Evolutionary conservation across 1,140 invertebrate genomes (phyloP).

Genomic region (Melitaea cinxia): DNA sequence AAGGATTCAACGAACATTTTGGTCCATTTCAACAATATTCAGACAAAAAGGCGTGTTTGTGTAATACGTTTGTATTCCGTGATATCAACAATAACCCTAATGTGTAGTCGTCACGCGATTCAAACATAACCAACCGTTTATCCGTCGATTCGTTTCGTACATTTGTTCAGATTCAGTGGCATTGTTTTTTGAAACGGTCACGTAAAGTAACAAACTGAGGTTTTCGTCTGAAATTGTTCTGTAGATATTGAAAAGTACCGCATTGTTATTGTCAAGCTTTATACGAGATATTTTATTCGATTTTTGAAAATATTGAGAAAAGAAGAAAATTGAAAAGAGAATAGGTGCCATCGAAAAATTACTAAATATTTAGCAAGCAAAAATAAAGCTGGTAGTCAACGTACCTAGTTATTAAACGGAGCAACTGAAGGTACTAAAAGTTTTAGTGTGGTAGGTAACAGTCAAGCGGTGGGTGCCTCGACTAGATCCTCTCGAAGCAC

Average conservation of each 20-base stretch:
- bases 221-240: background rate
- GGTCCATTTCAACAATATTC: background rate
- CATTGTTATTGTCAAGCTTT: background rate
- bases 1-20: background rate
- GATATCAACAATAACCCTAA: constrained; percentile 13
- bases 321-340: no score
- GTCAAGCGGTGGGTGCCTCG: no score
- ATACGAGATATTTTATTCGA: background rate
- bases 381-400: no score
- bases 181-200: constrained; percentile 27
- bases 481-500: no score
- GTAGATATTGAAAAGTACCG: background rate
- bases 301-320: background rate
- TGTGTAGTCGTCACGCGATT: constrained; percentile 14
- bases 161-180: constrained; percentile 11
- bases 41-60: constrained; percentile 2
- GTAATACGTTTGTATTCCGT: constrained; percentile 8
- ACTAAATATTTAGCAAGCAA: no score
- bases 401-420: no score
- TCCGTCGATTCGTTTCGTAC: constrained; percentile 11
- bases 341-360: no score
- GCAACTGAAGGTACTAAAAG: no score
- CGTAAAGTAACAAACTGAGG: background rate
- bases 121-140: constrained; percentile 14
- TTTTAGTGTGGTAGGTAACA: no score